These are phyloP conservation scores for Caenorhabditis japonica DNA, from an alignment of 2,888 invertebrate genomes.

Conservation along the genomic window DNA sequence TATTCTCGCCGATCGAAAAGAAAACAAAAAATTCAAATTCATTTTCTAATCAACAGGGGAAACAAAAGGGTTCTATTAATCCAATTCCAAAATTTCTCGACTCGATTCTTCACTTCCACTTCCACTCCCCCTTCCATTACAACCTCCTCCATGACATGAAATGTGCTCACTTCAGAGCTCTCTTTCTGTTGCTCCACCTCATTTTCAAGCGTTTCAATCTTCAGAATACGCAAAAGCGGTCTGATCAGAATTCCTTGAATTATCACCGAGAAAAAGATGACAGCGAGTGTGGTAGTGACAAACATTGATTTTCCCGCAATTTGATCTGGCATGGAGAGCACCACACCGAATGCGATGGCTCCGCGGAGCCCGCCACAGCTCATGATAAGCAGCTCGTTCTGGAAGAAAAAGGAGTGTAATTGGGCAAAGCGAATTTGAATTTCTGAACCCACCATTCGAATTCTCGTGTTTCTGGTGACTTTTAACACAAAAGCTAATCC, in stretches of 20 bases:
- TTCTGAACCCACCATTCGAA: neutral
- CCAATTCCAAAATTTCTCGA: too few species aligned
- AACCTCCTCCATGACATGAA: too few species aligned
- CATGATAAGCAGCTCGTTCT: constrained; percentile 85
- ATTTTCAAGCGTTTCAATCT: constrained; percentile 25
- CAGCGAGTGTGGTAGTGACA: constrained; percentile 83
- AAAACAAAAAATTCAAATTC: too few species aligned
- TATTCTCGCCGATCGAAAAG: too few species aligned
- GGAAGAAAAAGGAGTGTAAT: constrained; percentile 80
- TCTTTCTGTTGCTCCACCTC: too few species aligned
- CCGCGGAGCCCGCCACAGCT: constrained; percentile 95
- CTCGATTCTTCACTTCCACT: too few species aligned
- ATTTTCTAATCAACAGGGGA: too few species aligned
- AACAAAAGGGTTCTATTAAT: too few species aligned
- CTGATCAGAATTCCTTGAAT: constrained; percentile 49
- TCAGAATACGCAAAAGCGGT: constrained; percentile 36
- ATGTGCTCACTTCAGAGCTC: too few species aligned
- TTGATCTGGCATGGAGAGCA: constrained; percentile 86
- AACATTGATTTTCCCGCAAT: constrained; percentile 87
- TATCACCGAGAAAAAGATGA: constrained; percentile 93
- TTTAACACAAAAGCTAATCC: constrained; percentile 1
- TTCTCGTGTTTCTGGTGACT: neutral
- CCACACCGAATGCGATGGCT: constrained; percentile 93
- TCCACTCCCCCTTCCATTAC: too few species aligned
- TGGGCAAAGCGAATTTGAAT: neutral